Evolutionary conservation across 2,113 vertebrate genomes (phyloP), one percentile per base, ranked within the genome.

Genomic region (Indri indri): DNA sequence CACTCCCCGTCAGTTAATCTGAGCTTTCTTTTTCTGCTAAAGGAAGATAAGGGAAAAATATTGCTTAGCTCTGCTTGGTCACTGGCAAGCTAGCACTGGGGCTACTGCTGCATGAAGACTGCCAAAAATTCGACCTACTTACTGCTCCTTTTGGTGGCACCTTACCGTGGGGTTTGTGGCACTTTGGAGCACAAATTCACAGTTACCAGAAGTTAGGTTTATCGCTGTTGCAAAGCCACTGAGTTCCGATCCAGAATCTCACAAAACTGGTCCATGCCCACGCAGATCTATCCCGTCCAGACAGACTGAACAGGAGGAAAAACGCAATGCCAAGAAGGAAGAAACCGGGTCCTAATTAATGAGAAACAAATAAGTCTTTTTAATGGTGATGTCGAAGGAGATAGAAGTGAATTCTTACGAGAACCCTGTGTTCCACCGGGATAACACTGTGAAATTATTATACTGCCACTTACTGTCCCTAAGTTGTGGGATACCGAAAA

Each of bases 231-330:
- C 98, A 94, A 96, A 98, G 97, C 96, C 97, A 97, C 96, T 81
- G 96, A 98, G 97, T 98, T 98, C 96, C 96, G 98, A 98, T 98
- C 98, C 98, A 98, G 98, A 98, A 98, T 98, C 97, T 77, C 96
- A 97, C 93, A 96, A 96, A 97, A 98, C 96, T 98, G 97, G 96
- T 98, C 70, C 71, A 25, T 98, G 98, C 98, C 98, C 98, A 96
- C 90, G 66, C 98, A 98, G 95, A 94, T 96, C 97, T 98, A 98
- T 94, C 97, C 97, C 93, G 98, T 98, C 98, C 98, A 99, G 98
- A 98, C 96, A 98, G 97, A 97, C 95, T 94, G 96, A 98, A 98
- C 98, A 98, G 98, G 98, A 99, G 98, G 98, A 93, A 98, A 90
- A 97, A 96, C 0, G 79, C 76, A 97, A 97, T 98, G 98, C 98